These are phyloP conservation scores for Babylonia areolata DNA, from an alignment of 1,140 invertebrate genomes.

Conservation along the genomic window DNA sequence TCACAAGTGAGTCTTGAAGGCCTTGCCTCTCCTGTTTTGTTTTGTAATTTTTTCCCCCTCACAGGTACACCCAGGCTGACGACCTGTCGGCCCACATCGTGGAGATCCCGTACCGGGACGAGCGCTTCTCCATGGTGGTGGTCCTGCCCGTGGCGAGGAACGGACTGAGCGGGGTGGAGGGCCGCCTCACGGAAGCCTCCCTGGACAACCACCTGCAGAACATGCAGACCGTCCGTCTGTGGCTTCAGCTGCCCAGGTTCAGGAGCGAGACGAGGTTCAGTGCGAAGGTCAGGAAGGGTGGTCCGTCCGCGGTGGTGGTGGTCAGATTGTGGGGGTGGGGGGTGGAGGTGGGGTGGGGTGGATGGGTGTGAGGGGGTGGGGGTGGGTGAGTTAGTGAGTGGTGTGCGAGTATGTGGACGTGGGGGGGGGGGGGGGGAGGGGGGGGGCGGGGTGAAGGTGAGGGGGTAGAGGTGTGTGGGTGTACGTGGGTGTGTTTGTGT, in stretches of 20 bases:
- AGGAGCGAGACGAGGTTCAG: constrained; percentile 76
- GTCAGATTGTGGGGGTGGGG: constrained; percentile 20
- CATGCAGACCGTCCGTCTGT: constrained; percentile 43
- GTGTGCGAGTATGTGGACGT: too few species aligned
- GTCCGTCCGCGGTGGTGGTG: not conserved
- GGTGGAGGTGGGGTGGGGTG: too few species aligned
- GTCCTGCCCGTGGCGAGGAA: constrained; percentile 80
- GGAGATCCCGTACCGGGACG: constrained; percentile 84
- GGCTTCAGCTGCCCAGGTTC: constrained; percentile 81
- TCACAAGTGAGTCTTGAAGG: too few species aligned
- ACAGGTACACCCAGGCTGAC: not conserved
- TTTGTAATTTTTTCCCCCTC: too few species aligned
- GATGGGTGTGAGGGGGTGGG: too few species aligned
- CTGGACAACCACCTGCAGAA: not conserved
- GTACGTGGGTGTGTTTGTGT: not conserved
- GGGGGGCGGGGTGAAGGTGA: too few species aligned
- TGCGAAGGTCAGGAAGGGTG: too few species aligned
- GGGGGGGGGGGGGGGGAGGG: too few species aligned
- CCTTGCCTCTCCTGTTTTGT: too few species aligned
- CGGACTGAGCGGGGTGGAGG: constrained; percentile 53
- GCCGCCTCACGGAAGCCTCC: constrained; percentile 57
- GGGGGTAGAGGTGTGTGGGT: too few species aligned
- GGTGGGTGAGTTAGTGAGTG: too few species aligned
- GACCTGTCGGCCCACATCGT: constrained; percentile 79
- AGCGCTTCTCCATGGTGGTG: constrained; percentile 82